Conservation (phyloP, 2,113 vertebrate genomes). For the Noctilio leporinus region DNA sequence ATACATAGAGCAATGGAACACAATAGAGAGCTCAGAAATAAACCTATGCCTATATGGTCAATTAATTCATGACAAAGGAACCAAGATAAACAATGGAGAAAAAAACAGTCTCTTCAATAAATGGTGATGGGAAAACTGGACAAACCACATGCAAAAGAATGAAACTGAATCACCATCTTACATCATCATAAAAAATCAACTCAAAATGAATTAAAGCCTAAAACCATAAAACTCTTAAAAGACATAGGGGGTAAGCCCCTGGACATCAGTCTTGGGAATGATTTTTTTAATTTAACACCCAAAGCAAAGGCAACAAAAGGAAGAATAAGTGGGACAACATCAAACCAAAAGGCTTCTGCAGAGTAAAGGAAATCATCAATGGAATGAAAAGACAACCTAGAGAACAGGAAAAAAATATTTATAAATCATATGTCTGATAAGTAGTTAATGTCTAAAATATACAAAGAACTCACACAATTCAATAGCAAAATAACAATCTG, state of each 20-base stretch:
- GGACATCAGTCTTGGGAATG: background rate
- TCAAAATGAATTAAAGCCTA: background rate
- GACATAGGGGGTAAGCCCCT: background rate
- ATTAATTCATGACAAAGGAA: background rate
- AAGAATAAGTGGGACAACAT: background rate
- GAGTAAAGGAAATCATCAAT: background rate
- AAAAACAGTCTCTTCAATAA: background rate
- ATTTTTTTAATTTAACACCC: background rate
- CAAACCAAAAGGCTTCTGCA: background rate
- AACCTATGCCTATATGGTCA: background rate
- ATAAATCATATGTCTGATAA: background rate
- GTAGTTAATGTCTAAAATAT: background rate
- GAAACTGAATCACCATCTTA: background rate
- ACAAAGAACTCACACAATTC: background rate
- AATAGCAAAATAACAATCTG: background rate
- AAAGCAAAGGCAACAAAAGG: background rate
- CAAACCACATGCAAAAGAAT: background rate
- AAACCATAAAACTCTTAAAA: background rate
- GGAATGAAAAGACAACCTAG: background rate
- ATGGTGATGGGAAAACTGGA: background rate
- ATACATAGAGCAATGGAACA: background rate
- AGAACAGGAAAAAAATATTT: background rate
- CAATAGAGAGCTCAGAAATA: background rate
- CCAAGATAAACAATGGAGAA: background rate
- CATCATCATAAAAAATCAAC: background rate